Evolutionary conservation across 1,140 invertebrate genomes (phyloP).

Genomic region (Gryllus bimaculatus): DNA sequence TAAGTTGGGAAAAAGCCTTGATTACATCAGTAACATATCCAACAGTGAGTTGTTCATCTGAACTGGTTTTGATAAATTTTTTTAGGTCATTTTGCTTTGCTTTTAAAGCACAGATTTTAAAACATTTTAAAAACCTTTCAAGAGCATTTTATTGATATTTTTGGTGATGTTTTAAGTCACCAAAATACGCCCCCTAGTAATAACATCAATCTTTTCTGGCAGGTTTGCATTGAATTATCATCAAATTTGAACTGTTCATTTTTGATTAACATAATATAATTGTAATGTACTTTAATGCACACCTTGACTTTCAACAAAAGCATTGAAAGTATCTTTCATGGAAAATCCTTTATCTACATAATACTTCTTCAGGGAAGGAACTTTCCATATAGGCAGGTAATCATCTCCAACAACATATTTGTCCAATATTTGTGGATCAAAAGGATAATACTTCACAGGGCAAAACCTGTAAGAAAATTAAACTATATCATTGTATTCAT

Average conservation of each 20-base stretch:
- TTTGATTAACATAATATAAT: not conserved
- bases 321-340: conserved; percentile 82
- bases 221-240: no score
- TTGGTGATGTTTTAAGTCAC: no score
- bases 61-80: no score
- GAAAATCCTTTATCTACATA: conserved; percentile 68
- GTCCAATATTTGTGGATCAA: conserved; percentile 66
- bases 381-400: conserved; percentile 89
- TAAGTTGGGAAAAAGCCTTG: no score
- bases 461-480: conserved; percentile 63
- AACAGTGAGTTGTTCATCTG: no score
- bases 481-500: not conserved
- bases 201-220: no score
- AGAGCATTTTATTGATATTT: no score
- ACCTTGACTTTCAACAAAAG: conserved; percentile 55
- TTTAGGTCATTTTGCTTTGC: no score
- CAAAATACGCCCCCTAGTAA: no score
- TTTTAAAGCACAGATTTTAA: no score
- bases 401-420: conserved; percentile 94
- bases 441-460: conserved; percentile 84
- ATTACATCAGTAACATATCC: no score
- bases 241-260: not conserved
- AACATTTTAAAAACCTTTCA: no score
- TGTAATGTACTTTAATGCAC: conserved; percentile 18
- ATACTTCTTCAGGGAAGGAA: conserved; percentile 70